phyloP scores from a whole-genome alignment of 2,888 invertebrate species.

The Sarcophaga caerulescens region DNA sequence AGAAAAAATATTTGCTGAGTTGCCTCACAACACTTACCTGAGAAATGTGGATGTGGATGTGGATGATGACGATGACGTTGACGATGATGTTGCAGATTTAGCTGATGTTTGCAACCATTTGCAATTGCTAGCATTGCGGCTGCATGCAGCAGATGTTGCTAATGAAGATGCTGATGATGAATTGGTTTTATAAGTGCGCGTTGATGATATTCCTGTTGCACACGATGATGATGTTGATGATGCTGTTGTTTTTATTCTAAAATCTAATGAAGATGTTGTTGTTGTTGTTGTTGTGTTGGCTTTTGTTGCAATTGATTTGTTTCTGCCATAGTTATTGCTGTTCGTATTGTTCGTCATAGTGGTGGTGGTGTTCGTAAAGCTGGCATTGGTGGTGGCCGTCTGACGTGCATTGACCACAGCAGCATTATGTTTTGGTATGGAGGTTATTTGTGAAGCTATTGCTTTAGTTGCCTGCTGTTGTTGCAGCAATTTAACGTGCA shows the following conservation, averaged over 20 bases:
- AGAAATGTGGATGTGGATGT: conserved; percentile 44
- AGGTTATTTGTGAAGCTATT: conserved; percentile 68
- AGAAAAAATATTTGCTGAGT: conserved; percentile 28
- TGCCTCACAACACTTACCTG: conserved; percentile 65
- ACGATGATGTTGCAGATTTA: conserved; percentile 48
- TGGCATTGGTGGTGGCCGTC: conserved; percentile 48
- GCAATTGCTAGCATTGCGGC: conserved; percentile 56
- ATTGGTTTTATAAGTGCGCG: conserved; percentile 62
- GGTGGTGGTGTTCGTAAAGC: conserved; percentile 52
- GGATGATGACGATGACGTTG: conserved; percentile 52
- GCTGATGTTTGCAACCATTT: conserved; percentile 67
- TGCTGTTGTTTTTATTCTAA: conserved; percentile 66
- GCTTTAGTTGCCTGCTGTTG: conserved; percentile 71
- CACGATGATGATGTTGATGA: conserved; percentile 36
- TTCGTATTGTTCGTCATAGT: conserved; percentile 53
- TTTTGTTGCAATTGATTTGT: conserved; percentile 51
- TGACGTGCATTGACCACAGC: conserved; percentile 56
- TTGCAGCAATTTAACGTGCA: conserved; percentile 72
- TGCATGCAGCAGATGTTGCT: conserved; percentile 29
- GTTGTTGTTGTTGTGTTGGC: not conserved
- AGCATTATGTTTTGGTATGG: conserved; percentile 49
- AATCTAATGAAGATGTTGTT: conserved; percentile 50
- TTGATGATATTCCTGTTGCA: conserved; percentile 39
- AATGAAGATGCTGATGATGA: conserved; percentile 44
- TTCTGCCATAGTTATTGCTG: conserved; percentile 52